A percentile compares a stretch with the other conserved stretches of the same genome.
Conservation (phyloP, 1,140 invertebrate species). For the Atopsyche davidsoni region DNA sequence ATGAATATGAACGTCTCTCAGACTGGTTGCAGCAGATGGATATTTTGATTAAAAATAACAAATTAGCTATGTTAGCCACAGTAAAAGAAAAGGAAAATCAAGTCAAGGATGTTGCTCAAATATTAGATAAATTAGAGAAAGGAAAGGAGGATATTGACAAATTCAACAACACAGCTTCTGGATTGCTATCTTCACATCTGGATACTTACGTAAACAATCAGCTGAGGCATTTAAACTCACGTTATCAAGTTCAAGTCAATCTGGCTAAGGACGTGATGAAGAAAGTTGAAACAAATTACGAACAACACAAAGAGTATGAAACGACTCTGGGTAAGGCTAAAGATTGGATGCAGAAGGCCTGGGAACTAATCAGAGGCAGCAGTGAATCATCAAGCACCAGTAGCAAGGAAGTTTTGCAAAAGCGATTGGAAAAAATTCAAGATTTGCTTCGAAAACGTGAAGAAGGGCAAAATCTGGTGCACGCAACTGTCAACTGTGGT, state of each 20-base stretch:
- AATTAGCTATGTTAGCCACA: constrained; percentile 74
- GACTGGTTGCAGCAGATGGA: constrained; percentile 94
- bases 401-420: constrained; percentile 77
- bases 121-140: constrained; percentile 67
- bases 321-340: constrained; percentile 72
- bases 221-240: constrained; percentile 80
- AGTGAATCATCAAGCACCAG: constrained; percentile 71
- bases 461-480: constrained; percentile 84
- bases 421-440: constrained; percentile 74
- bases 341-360: constrained; percentile 84
- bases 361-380: constrained; percentile 74
- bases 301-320: constrained; percentile 82
- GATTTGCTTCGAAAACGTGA: constrained; percentile 78
- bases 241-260: constrained; percentile 86
- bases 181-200: constrained; percentile 73
- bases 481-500: constrained; percentile 84
- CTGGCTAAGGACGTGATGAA: constrained; percentile 88
- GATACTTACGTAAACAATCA: constrained; percentile 91
- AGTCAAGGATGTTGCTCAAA: constrained; percentile 71
- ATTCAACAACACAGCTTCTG: constrained; percentile 71
- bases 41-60: constrained; percentile 85
- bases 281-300: constrained; percentile 84
- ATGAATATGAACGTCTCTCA: constrained; percentile 84
- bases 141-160: constrained; percentile 81
- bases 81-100: constrained; percentile 81